Percentiles rank a stretch among this genome's conserved stretches.
Conservation (phyloP, 2,888 invertebrate species). For the Salticus scenicus region DNA sequence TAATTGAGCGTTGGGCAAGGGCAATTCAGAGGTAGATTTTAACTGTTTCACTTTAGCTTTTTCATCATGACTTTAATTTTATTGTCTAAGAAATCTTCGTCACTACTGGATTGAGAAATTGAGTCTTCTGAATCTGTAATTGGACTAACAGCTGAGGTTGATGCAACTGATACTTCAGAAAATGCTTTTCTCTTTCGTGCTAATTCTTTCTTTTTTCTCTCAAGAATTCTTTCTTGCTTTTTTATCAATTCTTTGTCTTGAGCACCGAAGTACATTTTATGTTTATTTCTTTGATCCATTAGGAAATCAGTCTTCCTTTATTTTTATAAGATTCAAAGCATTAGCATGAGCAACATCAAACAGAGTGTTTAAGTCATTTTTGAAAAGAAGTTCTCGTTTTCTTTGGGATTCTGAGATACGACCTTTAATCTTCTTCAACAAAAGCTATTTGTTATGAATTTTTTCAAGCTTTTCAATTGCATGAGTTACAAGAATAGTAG, state of each 20-base stretch:
- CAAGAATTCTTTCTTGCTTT: not conserved
- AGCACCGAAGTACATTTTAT: not conserved
- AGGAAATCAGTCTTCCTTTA: not conserved
- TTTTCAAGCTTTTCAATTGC: not conserved
- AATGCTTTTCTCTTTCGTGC: not conserved
- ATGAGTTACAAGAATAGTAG: not conserved
- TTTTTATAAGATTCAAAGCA: slow-evolving; percentile 8
- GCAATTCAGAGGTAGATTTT: too few relatives aligned
- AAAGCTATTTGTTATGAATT: not conserved
- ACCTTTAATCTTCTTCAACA: not conserved
- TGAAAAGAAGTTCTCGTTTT: not conserved
- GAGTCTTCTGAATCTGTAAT: not conserved
- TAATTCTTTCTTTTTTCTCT: not conserved
- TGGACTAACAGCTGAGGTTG: not conserved
- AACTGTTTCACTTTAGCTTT: not conserved
- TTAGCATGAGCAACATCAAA: slow-evolving; percentile 4
- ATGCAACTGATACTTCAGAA: not conserved
- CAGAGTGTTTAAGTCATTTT: not conserved
- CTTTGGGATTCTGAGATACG: not conserved
- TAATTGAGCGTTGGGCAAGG: not conserved
- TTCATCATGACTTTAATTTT: not conserved
- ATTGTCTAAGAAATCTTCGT: too few relatives aligned
- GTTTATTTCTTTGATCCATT: not conserved
- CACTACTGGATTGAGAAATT: not conserved
- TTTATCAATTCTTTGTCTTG: not conserved